Evolutionary conservation across 2,888 invertebrate genomes (phyloP).

Genomic region (Amiota mariae): DNA sequence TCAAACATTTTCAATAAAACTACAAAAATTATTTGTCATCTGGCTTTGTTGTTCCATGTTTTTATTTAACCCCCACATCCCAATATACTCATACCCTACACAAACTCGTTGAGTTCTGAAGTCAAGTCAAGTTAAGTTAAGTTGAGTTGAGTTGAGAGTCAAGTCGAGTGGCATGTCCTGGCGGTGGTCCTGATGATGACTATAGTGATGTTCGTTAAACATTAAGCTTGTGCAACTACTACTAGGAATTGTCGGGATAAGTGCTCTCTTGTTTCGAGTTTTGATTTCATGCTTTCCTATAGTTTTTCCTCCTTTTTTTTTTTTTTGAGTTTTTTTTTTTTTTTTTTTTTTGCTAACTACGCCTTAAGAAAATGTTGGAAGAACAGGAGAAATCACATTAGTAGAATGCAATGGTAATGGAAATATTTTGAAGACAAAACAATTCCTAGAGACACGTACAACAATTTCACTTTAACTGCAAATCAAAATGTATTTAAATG

Average conservation of each 20-base stretch:
- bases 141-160: constrained; percentile 8
- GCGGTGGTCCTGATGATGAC: not conserved
- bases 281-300: not conserved
- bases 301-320: constrained; percentile 11
- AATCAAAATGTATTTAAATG: constrained; percentile 66
- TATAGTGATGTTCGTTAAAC: no score
- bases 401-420: no score
- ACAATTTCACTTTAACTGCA: constrained; percentile 57
- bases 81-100: not conserved
- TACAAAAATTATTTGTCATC: constrained; percentile 65
- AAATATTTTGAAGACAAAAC: not conserved
- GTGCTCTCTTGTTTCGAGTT: no score
- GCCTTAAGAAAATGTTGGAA: not conserved
- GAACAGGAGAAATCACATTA: no score
- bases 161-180: constrained; percentile 8
- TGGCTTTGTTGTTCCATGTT: constrained; percentile 17
- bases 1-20: constrained; percentile 66
- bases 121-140: constrained; percentile 8
- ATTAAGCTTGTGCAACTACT: no score
- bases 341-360: not conserved
- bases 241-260: no score
- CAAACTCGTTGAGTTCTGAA: constrained; percentile 1
- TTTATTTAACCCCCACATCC: not conserved
- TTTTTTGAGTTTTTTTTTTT: not conserved
- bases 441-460: constrained; percentile 48